A percentile compares a stretch with the other conserved stretches of the same genome.
Evolutionary conservation across 2,888 invertebrate species (phyloP).

Genomic region (Malthinus flaveolus): DNA sequence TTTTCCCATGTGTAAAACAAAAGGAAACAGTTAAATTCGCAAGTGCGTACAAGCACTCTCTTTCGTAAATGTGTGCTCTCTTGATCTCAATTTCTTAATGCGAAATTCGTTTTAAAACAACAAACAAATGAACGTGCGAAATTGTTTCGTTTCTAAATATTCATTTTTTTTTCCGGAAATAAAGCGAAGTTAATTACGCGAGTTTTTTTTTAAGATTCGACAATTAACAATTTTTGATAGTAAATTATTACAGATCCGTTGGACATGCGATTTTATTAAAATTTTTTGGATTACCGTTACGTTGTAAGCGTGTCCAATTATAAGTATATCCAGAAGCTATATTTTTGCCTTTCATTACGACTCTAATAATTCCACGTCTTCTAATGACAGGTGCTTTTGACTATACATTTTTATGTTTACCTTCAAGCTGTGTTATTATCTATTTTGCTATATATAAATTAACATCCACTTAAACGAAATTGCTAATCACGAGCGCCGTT

Average conservation of each 20-base stretch:
- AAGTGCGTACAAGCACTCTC: slow-evolving; percentile 20
- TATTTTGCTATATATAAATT: background rate
- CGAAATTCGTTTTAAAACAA: slow-evolving; percentile 19
- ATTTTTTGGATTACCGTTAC: background rate
- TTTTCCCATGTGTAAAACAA: slow-evolving; percentile 31
- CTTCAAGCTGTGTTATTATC: background rate
- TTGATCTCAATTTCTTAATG: slow-evolving; percentile 18
- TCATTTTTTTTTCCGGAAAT: background rate
- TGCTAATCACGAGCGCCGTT: no score
- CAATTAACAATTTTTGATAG: no score
- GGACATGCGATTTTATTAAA: background rate
- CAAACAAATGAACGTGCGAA: slow-evolving; percentile 19
- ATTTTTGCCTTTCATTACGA: background rate
- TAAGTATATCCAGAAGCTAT: slow-evolving; percentile 4
- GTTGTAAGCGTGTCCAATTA: background rate
- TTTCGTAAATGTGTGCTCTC: slow-evolving; percentile 13
- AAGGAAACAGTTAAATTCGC: slow-evolving; percentile 27
- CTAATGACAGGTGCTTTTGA: slow-evolving; percentile 1
- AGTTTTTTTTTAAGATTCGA: no score
- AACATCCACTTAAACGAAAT: no score
- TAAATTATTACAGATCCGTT: background rate
- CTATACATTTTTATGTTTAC: background rate
- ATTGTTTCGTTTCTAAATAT: slow-evolving; percentile 3
- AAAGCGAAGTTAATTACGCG: background rate
- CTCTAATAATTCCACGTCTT: slow-evolving; percentile 1